Evolutionary conservation across 2,113 vertebrate genomes (phyloP).

Genomic region (Brachypteracias leptosomus): DNA sequence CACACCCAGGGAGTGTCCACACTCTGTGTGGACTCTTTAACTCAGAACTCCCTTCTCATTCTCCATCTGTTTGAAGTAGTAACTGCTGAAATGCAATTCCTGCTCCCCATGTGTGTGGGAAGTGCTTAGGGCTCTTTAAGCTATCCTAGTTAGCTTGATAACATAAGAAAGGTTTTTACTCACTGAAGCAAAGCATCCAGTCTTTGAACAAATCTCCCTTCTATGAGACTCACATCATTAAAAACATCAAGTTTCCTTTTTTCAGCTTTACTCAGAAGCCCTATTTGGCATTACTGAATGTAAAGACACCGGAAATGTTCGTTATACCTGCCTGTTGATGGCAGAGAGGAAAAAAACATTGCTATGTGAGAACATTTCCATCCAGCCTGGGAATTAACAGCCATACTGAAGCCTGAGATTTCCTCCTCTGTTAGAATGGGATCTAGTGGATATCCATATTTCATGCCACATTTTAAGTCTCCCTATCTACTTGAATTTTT

Average conservation of each 20-base stretch:
- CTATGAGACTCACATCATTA: background rate
- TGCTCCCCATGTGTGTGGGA: background rate
- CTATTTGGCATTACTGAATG: background rate
- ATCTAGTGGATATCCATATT: background rate
- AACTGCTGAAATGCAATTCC: background rate
- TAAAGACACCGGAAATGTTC: background rate
- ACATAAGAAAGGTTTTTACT: background rate
- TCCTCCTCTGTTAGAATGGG: background rate
- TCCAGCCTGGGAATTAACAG: background rate
- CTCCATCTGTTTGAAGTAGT: background rate
- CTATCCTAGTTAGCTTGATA: background rate
- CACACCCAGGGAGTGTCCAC: too few species aligned
- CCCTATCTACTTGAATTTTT: background rate
- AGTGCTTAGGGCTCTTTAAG: background rate
- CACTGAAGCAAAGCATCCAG: background rate
- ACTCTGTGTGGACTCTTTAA: too few species aligned
- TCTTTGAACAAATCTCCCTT: background rate
- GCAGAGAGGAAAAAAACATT: background rate
- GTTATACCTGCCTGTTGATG: background rate
- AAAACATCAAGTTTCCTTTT: background rate
- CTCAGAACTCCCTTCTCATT: background rate
- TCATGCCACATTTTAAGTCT: background rate
- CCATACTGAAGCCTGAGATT: background rate
- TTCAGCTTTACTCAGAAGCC: background rate
- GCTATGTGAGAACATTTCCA: background rate